Evolutionary conservation across 1,140 invertebrate species (phyloP).

Genomic region (Heliconius congener): DNA sequence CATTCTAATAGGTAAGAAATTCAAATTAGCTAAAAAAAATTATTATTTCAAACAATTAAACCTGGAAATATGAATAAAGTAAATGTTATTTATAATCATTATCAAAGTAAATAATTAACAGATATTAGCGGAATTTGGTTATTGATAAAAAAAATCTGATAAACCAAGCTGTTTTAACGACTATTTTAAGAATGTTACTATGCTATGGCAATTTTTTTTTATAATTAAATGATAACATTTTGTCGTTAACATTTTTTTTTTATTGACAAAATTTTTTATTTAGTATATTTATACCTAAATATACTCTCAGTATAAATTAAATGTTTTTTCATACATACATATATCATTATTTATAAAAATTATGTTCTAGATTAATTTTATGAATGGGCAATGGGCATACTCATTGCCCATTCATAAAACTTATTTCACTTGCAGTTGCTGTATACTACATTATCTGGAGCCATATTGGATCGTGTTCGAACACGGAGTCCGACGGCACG

Average conservation of each 20-base stretch:
- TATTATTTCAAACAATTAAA: neutral
- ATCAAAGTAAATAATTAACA: neutral
- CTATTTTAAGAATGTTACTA: neutral
- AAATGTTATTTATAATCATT: neutral
- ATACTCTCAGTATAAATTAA: no score
- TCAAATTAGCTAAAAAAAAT: neutral
- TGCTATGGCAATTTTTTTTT: neutral
- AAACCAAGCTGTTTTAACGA: neutral
- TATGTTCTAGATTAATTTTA: neutral
- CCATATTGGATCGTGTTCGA: conserved; percentile 84
- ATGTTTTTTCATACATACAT: no score
- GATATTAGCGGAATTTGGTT: neutral
- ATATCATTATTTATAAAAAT: neutral
- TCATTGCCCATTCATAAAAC: neutral
- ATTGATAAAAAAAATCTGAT: neutral
- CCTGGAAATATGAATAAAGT: neutral
- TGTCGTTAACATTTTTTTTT: no score
- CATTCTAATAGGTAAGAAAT: conserved; percentile 85
- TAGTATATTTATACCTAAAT: no score
- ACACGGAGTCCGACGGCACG: conserved; percentile 54
- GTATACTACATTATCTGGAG: conserved; percentile 88
- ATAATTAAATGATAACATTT: neutral
- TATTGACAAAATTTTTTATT: no score
- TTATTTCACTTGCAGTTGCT: conserved; percentile 78
- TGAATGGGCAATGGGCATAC: no score